Base-by-base conservation (phyloP, 2,113 vertebrate genomes). In the Apteryx owenii region DNA sequence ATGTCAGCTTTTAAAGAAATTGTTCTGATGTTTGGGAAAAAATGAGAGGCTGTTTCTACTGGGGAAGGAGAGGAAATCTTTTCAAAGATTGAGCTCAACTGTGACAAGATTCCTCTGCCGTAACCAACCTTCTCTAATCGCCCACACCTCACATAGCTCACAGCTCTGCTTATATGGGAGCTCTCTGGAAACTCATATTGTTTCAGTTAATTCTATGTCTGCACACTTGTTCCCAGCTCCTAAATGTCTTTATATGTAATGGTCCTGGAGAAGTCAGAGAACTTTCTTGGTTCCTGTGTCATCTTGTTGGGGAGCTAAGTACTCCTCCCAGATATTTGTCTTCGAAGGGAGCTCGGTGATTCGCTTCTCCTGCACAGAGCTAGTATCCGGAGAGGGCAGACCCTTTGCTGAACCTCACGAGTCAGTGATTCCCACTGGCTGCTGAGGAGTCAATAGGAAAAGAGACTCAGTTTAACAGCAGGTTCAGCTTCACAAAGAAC, bases 281-380 rank as follows among this genome's bases (percentile, higher is more conserved):
- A 26, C 33, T 50, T 26, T 40, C 4, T 2, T 81, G 46, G 31
- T 1, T 1, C 50, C 25, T 2, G 1, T 3, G 8, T 50, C 33
- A 75, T 20, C 29, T 68, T 25, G 5, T 12, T 5, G n/a, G 48
- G 25, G 19, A 86, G 46, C 9, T 87, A 79, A 71, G 51, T 68
- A 4, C 1, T 78, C 9, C 23, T 91, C 54, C 53, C 50, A 60
- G 26, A 21, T 0, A 0, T 23, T 61, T 23, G n/a, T 28, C 60
- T 7, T 38, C 16, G 36, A 26, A 54, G 58, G 38, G 79, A 88
- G 48, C 22, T 40, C 44, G n/a, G 53, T 22, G 5, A 10, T 28
- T 83, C 29, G 8, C 10, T 72, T 26, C 48, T 87, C 36, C 61
- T 56, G 17, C 56, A 40, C 61, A 53, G 33, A 80, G 29, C 48